Percentiles rank a stretch among this genome's conserved stretches.
Conservation (phyloP, 2,113 vertebrate genomes). For the Antennarius striatus region DNA sequence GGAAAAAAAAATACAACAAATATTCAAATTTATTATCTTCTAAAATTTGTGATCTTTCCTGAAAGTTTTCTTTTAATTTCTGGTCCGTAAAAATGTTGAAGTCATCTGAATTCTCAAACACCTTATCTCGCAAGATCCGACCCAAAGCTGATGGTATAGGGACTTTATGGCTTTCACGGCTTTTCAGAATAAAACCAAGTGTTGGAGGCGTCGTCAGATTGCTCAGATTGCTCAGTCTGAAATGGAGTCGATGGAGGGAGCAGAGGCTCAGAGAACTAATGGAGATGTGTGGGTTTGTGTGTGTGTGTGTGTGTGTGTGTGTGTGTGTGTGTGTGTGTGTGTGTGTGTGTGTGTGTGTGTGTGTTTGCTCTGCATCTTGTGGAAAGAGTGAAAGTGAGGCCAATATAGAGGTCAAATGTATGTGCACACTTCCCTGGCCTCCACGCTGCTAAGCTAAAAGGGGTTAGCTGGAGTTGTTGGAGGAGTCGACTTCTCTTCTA, state of each 20-base stretch:
- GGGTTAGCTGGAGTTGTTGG: conserved; percentile 21
- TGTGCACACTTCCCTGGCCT: conserved; percentile 1
- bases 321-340: not conserved
- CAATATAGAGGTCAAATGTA: conserved; percentile 19
- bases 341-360: not conserved
- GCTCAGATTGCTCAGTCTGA: conserved; percentile 13
- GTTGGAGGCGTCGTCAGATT: not conserved
- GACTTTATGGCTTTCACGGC: not conserved
- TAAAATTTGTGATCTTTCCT: no score
- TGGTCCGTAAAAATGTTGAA: no score
- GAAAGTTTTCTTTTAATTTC: no score
- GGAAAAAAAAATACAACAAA: no score
- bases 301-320: not conserved
- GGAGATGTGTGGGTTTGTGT: conserved; percentile 9
- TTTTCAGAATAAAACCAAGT: conserved; percentile 1
- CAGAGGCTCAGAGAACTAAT: conserved; percentile 10
- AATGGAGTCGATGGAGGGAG: conserved; percentile 25
- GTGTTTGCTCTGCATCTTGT: conserved; percentile 4
- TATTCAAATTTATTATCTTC: no score
- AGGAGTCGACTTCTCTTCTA: conserved; percentile 2
- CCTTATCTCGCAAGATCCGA: not conserved
- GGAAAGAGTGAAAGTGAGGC: not conserved
- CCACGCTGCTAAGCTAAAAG: conserved; percentile 13
- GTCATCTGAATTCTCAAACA: no score
- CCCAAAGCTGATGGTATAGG: not conserved